These are phyloP conservation scores for Apogon talboti DNA, from an alignment of 2,797 vertebrate species.

Conservation along the genomic window DNA sequence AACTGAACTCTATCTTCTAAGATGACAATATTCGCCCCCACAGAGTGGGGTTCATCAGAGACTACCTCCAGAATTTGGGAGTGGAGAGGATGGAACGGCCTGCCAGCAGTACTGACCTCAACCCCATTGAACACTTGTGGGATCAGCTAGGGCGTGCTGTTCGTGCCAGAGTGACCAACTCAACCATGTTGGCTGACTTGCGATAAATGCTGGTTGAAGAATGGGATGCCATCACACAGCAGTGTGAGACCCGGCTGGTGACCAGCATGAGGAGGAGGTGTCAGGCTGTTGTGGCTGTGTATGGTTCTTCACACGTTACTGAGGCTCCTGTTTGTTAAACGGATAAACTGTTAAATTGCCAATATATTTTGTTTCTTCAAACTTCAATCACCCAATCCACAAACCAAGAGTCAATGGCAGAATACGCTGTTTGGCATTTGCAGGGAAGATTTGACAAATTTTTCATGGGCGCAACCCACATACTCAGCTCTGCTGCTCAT, in stretches of 20 bases:
- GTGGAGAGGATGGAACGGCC: background rate
- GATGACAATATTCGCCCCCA: background rate
- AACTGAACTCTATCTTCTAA: background rate
- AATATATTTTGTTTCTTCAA: too few species aligned
- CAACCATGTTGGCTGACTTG: background rate
- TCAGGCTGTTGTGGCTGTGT: too few species aligned
- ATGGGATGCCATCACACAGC: background rate
- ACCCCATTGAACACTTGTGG: background rate
- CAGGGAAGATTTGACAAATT: too few species aligned
- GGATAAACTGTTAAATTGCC: background rate
- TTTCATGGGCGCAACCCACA: too few species aligned
- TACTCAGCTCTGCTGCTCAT: too few species aligned
- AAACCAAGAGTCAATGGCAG: background rate
- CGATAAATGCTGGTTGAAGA: background rate
- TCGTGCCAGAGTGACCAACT: background rate
- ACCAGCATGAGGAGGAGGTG: too few species aligned
- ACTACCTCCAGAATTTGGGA: background rate
- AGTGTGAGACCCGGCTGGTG: background rate
- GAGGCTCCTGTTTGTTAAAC: too few species aligned
- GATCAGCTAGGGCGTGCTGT: background rate
- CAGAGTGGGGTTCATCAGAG: background rate
- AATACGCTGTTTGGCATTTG: slow-evolving; percentile 2
- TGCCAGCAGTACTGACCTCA: background rate
- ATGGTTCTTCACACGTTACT: too few species aligned
- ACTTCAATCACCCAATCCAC: too few species aligned